Conservation (phyloP, 2,113 vertebrate genomes). For the Ictalurus furcatus region DNA sequence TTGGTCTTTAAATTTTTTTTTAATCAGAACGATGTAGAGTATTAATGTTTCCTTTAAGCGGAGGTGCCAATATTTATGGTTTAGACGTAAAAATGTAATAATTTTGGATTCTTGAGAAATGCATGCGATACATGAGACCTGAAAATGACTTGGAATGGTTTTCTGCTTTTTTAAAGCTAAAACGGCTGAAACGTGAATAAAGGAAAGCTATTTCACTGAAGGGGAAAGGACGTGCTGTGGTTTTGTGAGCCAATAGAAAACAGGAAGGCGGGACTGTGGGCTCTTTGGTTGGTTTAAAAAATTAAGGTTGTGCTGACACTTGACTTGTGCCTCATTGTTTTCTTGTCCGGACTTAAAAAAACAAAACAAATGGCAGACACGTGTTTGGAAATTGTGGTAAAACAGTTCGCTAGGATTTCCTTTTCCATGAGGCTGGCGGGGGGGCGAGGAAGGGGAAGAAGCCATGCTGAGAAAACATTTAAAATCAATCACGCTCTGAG, state of each 20-base stretch:
- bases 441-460: background rate
- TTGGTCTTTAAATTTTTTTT: background rate
- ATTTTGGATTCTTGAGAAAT: background rate
- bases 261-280: background rate
- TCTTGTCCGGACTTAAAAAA: background rate
- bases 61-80: background rate
- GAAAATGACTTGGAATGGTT: background rate
- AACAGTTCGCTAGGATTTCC: background rate
- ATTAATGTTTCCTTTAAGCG: background rate
- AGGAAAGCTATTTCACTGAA: background rate
- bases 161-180: background rate
- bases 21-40: background rate
- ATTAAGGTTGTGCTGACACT: background rate
- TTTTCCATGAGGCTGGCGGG: background rate
- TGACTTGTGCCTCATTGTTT: background rate
- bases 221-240: background rate
- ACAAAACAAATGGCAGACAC: background rate
- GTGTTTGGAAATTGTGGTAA: background rate
- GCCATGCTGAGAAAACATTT: slow-evolving; percentile 10
- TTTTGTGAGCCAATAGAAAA: background rate
- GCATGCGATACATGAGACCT: no score
- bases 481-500: slow-evolving; percentile 26
- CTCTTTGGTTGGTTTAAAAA: background rate
- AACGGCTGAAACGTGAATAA: background rate
- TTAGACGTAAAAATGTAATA: background rate